phyloP scores from a whole-genome alignment of 2,797 vertebrate genomes.

The Microctenopoma lineatum region DNA sequence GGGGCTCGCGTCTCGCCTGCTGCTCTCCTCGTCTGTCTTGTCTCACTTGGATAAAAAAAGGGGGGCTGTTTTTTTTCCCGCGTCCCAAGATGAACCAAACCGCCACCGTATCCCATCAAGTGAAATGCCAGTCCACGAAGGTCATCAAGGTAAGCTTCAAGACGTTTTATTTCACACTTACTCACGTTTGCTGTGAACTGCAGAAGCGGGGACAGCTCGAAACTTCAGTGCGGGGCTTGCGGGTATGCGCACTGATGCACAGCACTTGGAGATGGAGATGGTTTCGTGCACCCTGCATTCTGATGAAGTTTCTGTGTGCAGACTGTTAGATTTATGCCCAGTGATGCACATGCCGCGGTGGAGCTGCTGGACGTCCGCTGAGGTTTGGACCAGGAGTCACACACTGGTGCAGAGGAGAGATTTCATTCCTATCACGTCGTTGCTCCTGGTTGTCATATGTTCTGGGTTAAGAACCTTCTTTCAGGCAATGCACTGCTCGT shows the following conservation, averaged over 20 bases:
- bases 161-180: neutral
- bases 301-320: neutral
- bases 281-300: too few relatives aligned
- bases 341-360: neutral
- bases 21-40: conserved; percentile 16
- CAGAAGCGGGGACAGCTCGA: neutral
- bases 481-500: neutral
- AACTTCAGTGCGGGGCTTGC: conserved; percentile 51
- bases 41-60: conserved; percentile 49
- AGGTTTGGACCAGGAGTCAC: conserved; percentile 28
- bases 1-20: neutral
- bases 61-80: conserved; percentile 42
- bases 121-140: conserved; percentile 90
- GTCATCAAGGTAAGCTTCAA: conserved; percentile 85
- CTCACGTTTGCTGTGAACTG: neutral
- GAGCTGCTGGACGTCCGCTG: neutral
- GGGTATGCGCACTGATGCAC: conserved; percentile 1
- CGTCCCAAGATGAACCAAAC: conserved; percentile 93
- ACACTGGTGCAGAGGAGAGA: conserved; percentile 64
- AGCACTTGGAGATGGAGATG: conserved; percentile 34
- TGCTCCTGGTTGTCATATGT: conserved; percentile 16
- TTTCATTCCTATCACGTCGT: conserved; percentile 74
- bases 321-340: neutral
- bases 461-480: conserved; percentile 1
- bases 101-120: conserved; percentile 91